Evolutionary conservation across 1,140 invertebrate species (phyloP), one percentile per base, ranked within the genome.

Genomic region (Lasioglossum albipes): DNA sequence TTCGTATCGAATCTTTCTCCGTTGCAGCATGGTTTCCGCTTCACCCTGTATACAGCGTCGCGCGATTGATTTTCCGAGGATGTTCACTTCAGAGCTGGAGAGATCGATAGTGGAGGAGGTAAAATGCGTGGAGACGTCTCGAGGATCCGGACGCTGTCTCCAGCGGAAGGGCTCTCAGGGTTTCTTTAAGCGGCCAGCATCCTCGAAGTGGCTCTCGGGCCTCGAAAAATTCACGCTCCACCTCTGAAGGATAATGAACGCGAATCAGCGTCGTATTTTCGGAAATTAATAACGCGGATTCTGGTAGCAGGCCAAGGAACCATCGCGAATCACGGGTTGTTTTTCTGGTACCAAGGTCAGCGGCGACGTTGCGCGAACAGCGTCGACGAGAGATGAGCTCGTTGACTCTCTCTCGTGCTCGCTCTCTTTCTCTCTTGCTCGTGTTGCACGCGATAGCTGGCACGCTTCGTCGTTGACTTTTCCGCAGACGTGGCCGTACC

Each of bases 291-390:
- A 72, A 75, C 62, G 73, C 64, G 45, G 74, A 72, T 66, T 66
- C 84, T 86, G 82, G 84, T 84, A 64, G 13, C 69, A 52, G 75
- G 82, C 78, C 84, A 85, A 85, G 57, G 20, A n/a, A 49, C 66
- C 68, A 61, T 61, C 68, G 49, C 36, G 9, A 16, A 65, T 69
- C 68, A 42, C 74, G 66, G 31, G 71, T 74, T 79, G 75, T 86
- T 84, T 86, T 84, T 84, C 79, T 72, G 57, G 27, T 36, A n/a
- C 31, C 84, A 84, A 81, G 84, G 84, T 84, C 82, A 71, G 22
- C 31, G 2, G 2, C 54, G 75, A 27, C 6, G 69, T 77, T 62
- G 49, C 72, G 49, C 75, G 75, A 41, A 57, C 16, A 54, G 20
- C n/a, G 27, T 16, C 72, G 69, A 75, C 80, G 75, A 61, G 64